These are phyloP conservation scores for Leptopterna dolabrata DNA, from an alignment of 2,888 invertebrate genomes.

Conservation along the genomic window DNA sequence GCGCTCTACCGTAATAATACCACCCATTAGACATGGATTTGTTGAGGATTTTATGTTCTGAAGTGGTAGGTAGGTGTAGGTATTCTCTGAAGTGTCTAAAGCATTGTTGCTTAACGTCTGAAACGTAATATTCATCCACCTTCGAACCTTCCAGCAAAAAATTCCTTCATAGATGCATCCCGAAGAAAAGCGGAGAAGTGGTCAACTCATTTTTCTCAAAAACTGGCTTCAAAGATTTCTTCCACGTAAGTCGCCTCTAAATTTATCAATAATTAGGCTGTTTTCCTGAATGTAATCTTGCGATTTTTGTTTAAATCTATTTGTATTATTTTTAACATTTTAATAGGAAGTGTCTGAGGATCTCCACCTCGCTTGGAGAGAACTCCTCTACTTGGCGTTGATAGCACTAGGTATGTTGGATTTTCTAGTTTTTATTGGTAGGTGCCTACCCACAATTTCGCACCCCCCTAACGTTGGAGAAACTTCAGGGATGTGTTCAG, in stretches of 20 bases:
- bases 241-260: slow-evolving; percentile 66
- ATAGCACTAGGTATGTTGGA: slow-evolving; percentile 71
- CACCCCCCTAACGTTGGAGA: too few relatives aligned
- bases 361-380: slow-evolving; percentile 71
- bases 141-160: slow-evolving; percentile 66
- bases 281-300: not conserved
- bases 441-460: not conserved
- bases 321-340: too few relatives aligned
- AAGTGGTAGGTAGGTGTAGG: too few relatives aligned
- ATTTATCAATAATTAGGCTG: too few relatives aligned
- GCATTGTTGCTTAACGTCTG: too few relatives aligned
- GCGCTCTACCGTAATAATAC: too few relatives aligned
- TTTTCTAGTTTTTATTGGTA: not conserved
- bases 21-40: too few relatives aligned
- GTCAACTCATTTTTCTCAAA: slow-evolving; percentile 68
- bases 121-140: too few relatives aligned
- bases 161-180: slow-evolving; percentile 71
- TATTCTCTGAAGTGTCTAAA: too few relatives aligned
- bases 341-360: slow-evolving; percentile 73
- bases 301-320: not conserved
- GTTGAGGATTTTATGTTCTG: too few relatives aligned
- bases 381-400: slow-evolving; percentile 72
- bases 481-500: too few relatives aligned
- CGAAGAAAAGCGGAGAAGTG: slow-evolving; percentile 67
- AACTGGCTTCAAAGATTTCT: slow-evolving; percentile 70